Evolutionary conservation across 2,113 vertebrate species (phyloP).

Genomic region (Tympanuchus pallidicinctus): DNA sequence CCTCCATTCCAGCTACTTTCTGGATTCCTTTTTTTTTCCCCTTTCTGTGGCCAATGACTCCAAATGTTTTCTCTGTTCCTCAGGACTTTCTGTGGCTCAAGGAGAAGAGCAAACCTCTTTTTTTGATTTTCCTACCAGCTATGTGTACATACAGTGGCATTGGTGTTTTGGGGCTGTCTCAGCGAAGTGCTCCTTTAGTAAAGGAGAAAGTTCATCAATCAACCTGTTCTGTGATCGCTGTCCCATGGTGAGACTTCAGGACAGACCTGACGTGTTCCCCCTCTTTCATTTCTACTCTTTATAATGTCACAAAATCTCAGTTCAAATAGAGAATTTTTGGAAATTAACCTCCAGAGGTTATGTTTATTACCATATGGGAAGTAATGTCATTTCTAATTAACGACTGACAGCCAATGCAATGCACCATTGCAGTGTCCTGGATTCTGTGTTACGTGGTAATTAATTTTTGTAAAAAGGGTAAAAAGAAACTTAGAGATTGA

Average conservation of each 20-base stretch:
- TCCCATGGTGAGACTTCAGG: background rate
- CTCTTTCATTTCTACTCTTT: background rate
- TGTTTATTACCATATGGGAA: conserved; percentile 9
- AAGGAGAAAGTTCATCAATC: background rate
- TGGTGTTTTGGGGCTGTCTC: background rate
- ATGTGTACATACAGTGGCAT: rapidly evolving
- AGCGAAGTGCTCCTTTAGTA: background rate
- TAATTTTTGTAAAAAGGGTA: background rate
- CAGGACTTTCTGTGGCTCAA: background rate
- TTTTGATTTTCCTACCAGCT: background rate
- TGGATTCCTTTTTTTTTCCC: background rate
- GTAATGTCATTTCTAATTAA: conserved; percentile 25
- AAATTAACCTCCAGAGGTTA: conserved; percentile 6
- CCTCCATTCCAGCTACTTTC: background rate
- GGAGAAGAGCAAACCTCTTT: background rate
- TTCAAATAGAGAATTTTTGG: background rate
- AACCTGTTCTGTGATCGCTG: background rate
- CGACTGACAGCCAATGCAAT: background rate
- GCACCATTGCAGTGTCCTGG: background rate
- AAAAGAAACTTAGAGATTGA: background rate
- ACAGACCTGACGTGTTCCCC: background rate
- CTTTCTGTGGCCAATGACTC: background rate
- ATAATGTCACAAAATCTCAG: background rate
- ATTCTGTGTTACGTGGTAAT: background rate
- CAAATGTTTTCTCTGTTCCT: conserved; percentile 12